Conservation (phyloP, 2,113 vertebrate genomes). For the Hassar affinis region DNA sequence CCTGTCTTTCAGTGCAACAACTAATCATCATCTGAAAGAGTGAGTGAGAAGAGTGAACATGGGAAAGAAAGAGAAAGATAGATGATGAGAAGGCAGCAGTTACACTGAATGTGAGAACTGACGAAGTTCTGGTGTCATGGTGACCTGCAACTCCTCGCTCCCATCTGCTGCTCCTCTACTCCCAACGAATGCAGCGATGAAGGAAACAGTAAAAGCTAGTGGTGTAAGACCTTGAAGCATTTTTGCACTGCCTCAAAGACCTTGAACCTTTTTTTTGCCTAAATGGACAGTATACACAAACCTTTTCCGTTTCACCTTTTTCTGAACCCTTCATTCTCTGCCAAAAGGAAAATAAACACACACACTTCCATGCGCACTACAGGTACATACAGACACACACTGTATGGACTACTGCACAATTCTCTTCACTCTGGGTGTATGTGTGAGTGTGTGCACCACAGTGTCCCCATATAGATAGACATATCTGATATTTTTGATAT, state of each 20-base stretch:
- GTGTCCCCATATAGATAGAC: no score
- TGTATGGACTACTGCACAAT: slow-evolving; percentile 41
- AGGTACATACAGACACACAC: slow-evolving; percentile 45
- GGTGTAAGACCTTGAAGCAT: slow-evolving; percentile 33
- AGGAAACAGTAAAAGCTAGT: slow-evolving; percentile 22
- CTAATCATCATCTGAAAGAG: background rate
- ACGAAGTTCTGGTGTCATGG: slow-evolving; percentile 60
- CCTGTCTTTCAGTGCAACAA: background rate
- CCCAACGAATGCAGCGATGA: slow-evolving; percentile 55
- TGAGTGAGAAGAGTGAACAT: background rate
- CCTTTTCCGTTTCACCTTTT: slow-evolving; percentile 63
- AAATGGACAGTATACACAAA: slow-evolving; percentile 46
- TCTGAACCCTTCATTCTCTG: slow-evolving; percentile 60
- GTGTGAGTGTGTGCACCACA: no score
- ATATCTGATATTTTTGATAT: no score
- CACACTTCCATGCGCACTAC: slow-evolving; percentile 35
- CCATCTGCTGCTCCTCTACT: slow-evolving; percentile 28
- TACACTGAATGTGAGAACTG: slow-evolving; percentile 14
- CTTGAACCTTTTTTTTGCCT: slow-evolving; percentile 10
- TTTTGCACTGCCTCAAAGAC: slow-evolving; percentile 44
- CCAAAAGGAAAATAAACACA: slow-evolving; percentile 67
- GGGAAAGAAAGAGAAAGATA: slow-evolving; percentile 21
- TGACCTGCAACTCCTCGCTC: slow-evolving; percentile 55
- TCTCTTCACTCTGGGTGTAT: no score
- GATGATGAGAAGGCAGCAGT: slow-evolving; percentile 6